These are phyloP conservation scores for Monoplex corrugatus DNA, from an alignment of 2,888 invertebrate species.

Conservation along the genomic window DNA sequence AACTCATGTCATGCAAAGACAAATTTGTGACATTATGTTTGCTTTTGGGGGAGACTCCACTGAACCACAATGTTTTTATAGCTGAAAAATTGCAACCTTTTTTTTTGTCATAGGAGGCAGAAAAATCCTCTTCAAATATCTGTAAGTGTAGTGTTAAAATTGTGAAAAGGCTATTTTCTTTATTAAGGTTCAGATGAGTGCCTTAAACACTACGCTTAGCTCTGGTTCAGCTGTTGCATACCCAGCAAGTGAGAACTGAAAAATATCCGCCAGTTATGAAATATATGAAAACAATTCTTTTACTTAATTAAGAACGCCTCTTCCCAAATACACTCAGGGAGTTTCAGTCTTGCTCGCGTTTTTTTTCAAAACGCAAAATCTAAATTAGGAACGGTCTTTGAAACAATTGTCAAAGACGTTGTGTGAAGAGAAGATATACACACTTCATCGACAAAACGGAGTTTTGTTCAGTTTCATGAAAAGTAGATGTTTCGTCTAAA, in stretches of 20 bases:
- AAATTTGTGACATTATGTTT: conserved; percentile 36
- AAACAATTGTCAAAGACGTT: not conserved
- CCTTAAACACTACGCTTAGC: not conserved
- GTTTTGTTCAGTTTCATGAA: not conserved
- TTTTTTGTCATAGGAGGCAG: not conserved
- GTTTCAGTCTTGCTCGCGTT: not conserved
- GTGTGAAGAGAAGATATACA: not conserved
- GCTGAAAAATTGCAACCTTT: not conserved
- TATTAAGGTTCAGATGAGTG: not conserved
- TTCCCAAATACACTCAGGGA: not conserved
- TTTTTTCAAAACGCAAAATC: not conserved
- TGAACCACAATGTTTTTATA: conserved; percentile 47
- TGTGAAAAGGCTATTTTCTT: not conserved
- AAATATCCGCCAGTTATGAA: not conserved
- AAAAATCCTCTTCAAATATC: not conserved
- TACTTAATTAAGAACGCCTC: not conserved
- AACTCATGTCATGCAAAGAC: conserved; percentile 18
- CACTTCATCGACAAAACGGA: not conserved
- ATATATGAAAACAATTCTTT: not conserved
- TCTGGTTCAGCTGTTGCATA: not conserved
- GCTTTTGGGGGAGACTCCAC: conserved; percentile 49
- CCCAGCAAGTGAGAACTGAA: not conserved
- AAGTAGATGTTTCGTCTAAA: not conserved
- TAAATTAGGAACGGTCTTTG: not conserved
- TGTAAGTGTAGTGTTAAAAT: not conserved